Conservation (phyloP, 2,888 invertebrate genomes). For the Tetranychus piercei region DNA sequence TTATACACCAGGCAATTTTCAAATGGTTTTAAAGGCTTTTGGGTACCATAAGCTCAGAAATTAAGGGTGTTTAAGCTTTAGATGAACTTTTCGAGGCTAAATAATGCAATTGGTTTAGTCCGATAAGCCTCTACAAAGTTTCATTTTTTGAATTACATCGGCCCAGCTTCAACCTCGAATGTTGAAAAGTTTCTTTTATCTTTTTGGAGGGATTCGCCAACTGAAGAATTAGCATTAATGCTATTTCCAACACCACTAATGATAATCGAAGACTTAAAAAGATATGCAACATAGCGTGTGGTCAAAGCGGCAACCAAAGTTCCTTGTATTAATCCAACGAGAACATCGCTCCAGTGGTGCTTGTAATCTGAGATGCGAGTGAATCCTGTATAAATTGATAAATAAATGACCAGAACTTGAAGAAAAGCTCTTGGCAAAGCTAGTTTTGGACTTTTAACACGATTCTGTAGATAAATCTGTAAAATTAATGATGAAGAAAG, state of each 20-base stretch:
- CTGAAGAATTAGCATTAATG: background rate
- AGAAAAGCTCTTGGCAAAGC: conserved; percentile 63
- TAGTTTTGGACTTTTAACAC: conserved; percentile 50
- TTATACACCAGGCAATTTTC: too few relatives aligned
- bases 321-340: conserved; percentile 49
- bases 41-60: too few relatives aligned
- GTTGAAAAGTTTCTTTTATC: background rate
- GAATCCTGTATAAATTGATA: conserved; percentile 71
- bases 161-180: background rate
- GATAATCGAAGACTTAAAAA: background rate
- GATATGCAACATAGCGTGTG: background rate
- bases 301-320: conserved; percentile 30
- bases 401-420: conserved; percentile 56
- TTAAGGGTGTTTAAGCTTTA: too few relatives aligned
- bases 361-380: conserved; percentile 85
- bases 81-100: too few relatives aligned
- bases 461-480: conserved; percentile 11
- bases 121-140: too few relatives aligned
- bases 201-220: background rate
- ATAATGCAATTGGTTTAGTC: too few relatives aligned
- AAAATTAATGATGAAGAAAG: conserved; percentile 6
- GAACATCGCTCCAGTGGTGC: conserved; percentile 93
- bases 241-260: background rate
- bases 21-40: too few relatives aligned
- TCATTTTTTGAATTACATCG: background rate